phyloP scores from a whole-genome alignment of 2,113 vertebrate genomes.

The Pachycephala philippinensis region DNA sequence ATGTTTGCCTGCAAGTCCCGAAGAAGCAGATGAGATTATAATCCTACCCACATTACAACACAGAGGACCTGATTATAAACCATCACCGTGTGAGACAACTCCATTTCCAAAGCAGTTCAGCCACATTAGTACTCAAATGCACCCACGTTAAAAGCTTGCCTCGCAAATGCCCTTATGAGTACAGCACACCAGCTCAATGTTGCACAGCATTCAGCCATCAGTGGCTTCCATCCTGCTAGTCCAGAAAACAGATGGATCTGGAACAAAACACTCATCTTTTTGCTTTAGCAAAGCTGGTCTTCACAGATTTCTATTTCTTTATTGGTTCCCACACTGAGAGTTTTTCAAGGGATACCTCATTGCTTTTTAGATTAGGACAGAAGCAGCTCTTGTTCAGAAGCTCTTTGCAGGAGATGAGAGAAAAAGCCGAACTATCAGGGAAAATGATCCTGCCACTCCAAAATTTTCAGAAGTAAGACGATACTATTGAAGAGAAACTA shows the following conservation, averaged over 20 bases:
- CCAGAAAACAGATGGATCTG: neutral
- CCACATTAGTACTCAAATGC: neutral
- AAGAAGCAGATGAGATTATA: neutral
- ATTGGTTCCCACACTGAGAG: fast-evolving
- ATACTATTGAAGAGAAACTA: neutral
- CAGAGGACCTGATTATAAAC: neutral
- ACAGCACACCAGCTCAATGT: neutral
- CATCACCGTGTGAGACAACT: neutral
- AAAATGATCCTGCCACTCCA: neutral
- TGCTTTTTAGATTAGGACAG: neutral
- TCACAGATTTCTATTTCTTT: neutral
- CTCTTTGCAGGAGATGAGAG: neutral
- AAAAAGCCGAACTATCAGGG: neutral
- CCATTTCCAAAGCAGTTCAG: neutral
- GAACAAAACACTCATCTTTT: neutral
- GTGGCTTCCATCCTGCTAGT: neutral
- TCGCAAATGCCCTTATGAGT: neutral
- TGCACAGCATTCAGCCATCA: neutral
- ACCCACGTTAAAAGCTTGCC: neutral
- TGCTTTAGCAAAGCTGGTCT: neutral
- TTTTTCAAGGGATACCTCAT: neutral
- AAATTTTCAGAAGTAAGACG: neutral
- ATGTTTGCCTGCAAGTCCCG: neutral
- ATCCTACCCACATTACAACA: fast-evolving
- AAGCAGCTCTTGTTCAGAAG: neutral